Evolutionary conservation across 2,888 invertebrate genomes (phyloP), one percentile per base, ranked within the genome.

Genomic region (Sympetrum striolatum): DNA sequence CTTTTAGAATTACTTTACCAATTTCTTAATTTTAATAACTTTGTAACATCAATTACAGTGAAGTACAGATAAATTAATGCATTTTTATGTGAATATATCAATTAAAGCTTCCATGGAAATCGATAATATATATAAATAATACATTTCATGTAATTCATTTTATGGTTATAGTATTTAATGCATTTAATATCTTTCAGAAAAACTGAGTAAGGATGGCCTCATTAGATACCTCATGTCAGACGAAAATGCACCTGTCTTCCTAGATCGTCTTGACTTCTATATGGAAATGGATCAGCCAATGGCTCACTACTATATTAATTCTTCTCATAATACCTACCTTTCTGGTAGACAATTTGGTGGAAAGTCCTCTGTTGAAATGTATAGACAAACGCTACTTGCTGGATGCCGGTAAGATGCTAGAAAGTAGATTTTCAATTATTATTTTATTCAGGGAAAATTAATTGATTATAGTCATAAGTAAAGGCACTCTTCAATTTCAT

Each of bases 201-300:
- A 96, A 94, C 95, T 99, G 92, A 98, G 98, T 91, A 97, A 99
- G 94, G 99, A 99, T 94, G 99, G 99, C 64, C 96, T 99, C 92
- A 98, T 99, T 94, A 97, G 99, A 91, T 99, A 99, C 95, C 96
- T 99, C 92, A 99, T 99, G 99, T 99, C 99, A 0, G 99, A 99
- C 94, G 99, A 99, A 94, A 99, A 99, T 95, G 99, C 99, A 0
- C 99, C 99, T 0, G 99, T 99, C 92, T 99, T 99, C 94, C 95
- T 99, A 92, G 99, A 99, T 94, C 96, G 99, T n/a, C 95, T 99
- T 92, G 99, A 99, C 93, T 97, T 98, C 93, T 98, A 98, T 93
- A 98, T 97, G 98, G 99, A 99, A 92, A 99, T 99, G 99, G 99
- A 99, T 94, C 99, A 99, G 93, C 98, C 99, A 0, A 94, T 99